These are phyloP conservation scores for Cecropterus lyciades DNA, from an alignment of 1,140 invertebrate genomes.

Conservation along the genomic window DNA sequence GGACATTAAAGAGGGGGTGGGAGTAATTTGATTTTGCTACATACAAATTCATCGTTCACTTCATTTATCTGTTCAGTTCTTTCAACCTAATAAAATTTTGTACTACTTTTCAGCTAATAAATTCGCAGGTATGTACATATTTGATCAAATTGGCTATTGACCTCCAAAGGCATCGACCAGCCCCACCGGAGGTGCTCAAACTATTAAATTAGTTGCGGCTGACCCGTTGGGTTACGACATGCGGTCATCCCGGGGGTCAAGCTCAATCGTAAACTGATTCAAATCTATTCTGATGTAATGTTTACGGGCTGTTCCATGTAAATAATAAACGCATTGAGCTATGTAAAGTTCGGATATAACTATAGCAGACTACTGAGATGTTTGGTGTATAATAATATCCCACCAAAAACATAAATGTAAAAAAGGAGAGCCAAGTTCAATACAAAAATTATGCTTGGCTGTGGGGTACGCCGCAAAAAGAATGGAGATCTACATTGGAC, in stretches of 20 bases:
- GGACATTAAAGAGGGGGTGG: too few species aligned
- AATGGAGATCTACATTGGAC: too few species aligned
- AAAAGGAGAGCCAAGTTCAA: too few species aligned
- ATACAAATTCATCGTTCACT: too few species aligned
- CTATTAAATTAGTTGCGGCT: conserved; percentile 1
- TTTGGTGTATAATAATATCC: too few species aligned
- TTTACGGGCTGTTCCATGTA: background rate
- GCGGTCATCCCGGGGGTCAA: background rate
- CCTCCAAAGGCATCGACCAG: background rate
- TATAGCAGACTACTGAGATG: too few species aligned
- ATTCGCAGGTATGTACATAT: background rate
- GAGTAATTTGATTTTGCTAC: too few species aligned
- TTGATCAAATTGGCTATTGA: background rate
- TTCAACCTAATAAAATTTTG: too few species aligned
- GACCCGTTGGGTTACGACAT: background rate
- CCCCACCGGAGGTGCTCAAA: background rate
- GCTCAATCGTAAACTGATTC: background rate
- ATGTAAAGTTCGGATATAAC: background rate
- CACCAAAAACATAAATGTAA: too few species aligned
- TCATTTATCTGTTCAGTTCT: too few species aligned
- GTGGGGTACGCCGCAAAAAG: too few species aligned
- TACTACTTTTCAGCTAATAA: background rate
- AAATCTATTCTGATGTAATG: background rate
- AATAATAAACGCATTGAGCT: background rate
- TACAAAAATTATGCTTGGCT: too few species aligned